Evolutionary conservation across 2,113 vertebrate species (phyloP).

Genomic region (Pristiophorus japonicus): DNA sequence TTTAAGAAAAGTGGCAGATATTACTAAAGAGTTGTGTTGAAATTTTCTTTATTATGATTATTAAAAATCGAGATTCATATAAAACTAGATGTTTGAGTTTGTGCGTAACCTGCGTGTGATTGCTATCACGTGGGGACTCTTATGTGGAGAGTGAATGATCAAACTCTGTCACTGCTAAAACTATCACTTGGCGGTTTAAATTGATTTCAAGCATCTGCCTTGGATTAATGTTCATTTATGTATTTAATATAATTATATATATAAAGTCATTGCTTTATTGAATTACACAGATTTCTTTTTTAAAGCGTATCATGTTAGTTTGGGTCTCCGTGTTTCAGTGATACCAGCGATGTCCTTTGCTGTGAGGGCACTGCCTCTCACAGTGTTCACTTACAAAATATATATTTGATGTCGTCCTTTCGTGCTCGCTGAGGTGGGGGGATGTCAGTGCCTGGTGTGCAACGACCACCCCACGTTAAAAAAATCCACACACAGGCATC

Average conservation of each 20-base stretch:
- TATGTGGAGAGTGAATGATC: background rate
- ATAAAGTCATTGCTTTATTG: background rate
- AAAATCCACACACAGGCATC: too few species aligned
- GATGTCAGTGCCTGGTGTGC: too few species aligned
- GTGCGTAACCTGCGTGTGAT: background rate
- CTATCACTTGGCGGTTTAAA: background rate
- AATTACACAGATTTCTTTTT: background rate
- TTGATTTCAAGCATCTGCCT: background rate
- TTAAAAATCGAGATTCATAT: background rate
- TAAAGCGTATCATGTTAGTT: background rate
- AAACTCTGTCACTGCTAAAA: background rate
- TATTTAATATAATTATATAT: background rate
- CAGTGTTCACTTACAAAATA: background rate
- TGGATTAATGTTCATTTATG: background rate
- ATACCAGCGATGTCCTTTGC: background rate
- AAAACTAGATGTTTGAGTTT: background rate
- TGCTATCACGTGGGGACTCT: too few species aligned
- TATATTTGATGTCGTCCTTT: background rate
- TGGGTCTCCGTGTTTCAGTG: background rate
- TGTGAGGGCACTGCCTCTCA: background rate
- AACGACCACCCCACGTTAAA: too few species aligned
- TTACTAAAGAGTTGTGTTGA: too few species aligned
- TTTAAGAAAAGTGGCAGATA: too few species aligned
- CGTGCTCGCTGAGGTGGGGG: background rate
- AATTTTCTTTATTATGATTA: too few species aligned